Percentiles rank a stretch among this genome's conserved stretches.
These are phyloP conservation scores for Lepetodrilus schrolli DNA, from an alignment of 2,888 invertebrate species.

Conservation along the genomic window DNA sequence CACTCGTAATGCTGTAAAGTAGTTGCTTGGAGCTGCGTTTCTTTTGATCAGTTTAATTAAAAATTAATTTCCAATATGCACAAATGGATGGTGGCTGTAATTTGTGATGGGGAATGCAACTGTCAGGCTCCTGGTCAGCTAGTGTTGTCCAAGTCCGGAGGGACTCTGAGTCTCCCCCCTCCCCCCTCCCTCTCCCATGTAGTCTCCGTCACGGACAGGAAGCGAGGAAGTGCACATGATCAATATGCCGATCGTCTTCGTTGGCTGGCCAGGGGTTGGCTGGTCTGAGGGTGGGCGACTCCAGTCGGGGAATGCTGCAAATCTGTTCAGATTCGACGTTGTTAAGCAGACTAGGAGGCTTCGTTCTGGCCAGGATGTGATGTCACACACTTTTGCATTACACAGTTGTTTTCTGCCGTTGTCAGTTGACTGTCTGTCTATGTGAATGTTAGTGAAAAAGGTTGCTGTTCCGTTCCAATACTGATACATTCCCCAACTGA, in stretches of 20 bases:
- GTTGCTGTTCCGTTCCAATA: too few species aligned
- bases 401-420: too few species aligned
- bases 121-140: conserved; percentile 1
- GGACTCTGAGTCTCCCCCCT: too few species aligned
- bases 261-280: not conserved
- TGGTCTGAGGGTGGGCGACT: not conserved
- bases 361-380: too few species aligned
- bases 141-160: not conserved
- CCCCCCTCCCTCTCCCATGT: too few species aligned
- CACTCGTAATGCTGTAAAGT: not conserved
- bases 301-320: not conserved
- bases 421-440: too few species aligned
- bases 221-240: conserved; percentile 14
- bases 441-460: too few species aligned
- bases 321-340: not conserved
- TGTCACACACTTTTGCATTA: too few species aligned
- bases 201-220: conserved; percentile 10
- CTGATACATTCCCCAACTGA: too few species aligned
- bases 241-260: conserved; percentile 1
- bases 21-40: not conserved
- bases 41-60: conserved; percentile 18
- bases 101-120: not conserved
- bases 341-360: too few species aligned
- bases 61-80: conserved; percentile 21
- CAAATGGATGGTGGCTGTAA: conserved; percentile 1